Conservation (phyloP, 2,888 invertebrate genomes). For the Dicranocentrus wangi region DNA sequence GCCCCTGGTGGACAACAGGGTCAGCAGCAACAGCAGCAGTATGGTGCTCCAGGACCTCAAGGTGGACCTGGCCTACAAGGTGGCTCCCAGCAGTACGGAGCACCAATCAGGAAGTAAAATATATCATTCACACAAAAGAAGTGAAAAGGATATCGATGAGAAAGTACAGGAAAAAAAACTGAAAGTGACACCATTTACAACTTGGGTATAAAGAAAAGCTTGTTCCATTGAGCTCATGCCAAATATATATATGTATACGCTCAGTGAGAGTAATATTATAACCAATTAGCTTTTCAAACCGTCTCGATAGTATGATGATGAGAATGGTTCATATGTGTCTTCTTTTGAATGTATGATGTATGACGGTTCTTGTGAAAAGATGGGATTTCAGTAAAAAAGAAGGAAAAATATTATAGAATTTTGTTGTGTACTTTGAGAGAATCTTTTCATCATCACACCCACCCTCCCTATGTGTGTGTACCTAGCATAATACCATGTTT, state of each 20-base stretch:
- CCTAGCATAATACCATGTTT: no score
- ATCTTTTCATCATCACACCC: no score
- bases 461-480: no score
- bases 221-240: not conserved
- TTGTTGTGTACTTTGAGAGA: no score
- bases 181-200: conserved; percentile 8
- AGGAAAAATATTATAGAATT: not conserved
- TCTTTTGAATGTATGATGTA: not conserved
- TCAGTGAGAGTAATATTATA: not conserved
- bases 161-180: conserved; percentile 4
- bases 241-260: not conserved
- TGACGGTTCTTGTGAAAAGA: conserved; percentile 1
- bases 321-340: not conserved
- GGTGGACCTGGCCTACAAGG: conserved; percentile 40
- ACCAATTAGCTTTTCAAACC: not conserved
- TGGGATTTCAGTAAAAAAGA: conserved; percentile 10
- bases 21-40: conserved; percentile 40
- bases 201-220: no score
- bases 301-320: not conserved
- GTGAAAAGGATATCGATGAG: conserved; percentile 1
- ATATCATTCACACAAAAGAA: not conserved
- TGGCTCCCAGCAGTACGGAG: conserved; percentile 40
- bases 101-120: conserved; percentile 40
- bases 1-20: no score
- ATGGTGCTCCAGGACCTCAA: no score